Conservation (phyloP, 2,113 vertebrate species). For the Nerophis lumbriciformis region DNA sequence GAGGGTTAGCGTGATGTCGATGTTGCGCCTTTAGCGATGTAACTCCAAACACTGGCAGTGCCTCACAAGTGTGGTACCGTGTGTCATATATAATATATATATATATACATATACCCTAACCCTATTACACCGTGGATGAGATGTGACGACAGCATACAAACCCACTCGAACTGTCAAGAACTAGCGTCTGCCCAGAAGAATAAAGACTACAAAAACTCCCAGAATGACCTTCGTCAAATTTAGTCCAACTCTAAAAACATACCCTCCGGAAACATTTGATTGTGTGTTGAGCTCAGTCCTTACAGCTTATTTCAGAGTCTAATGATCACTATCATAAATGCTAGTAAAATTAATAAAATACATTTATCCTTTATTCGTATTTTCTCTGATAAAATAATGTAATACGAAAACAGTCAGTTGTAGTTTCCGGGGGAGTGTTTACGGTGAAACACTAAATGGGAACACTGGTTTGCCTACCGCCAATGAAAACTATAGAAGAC, state of each 20-base stretch:
- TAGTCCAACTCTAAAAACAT: not conserved
- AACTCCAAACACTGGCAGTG: not conserved
- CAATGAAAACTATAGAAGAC: not conserved
- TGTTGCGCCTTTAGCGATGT: no score
- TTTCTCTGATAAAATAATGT: not conserved
- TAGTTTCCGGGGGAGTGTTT: slow-evolving; percentile 36
- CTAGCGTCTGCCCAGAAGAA: not conserved
- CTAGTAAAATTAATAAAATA: not conserved
- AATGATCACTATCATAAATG: not conserved
- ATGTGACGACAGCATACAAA: no score
- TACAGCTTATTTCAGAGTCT: not conserved
- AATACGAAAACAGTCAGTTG: not conserved
- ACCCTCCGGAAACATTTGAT: slow-evolving; percentile 2
- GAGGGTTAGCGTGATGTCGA: no score
- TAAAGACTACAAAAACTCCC: slow-evolving; percentile 43
- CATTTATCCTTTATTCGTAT: not conserved
- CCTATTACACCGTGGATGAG: no score
- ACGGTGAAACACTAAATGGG: slow-evolving; percentile 41
- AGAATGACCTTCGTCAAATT: slow-evolving; percentile 15
- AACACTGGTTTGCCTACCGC: no score
- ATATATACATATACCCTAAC: no score
- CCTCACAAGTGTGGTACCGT: not conserved
- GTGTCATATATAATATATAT: no score
- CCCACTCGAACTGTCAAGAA: no score
- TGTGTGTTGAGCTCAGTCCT: not conserved